Percentiles rank a stretch among this genome's conserved stretches.
Evolutionary conservation across 2,113 vertebrate species (phyloP).

Genomic region (Mustelus asterias): DNA sequence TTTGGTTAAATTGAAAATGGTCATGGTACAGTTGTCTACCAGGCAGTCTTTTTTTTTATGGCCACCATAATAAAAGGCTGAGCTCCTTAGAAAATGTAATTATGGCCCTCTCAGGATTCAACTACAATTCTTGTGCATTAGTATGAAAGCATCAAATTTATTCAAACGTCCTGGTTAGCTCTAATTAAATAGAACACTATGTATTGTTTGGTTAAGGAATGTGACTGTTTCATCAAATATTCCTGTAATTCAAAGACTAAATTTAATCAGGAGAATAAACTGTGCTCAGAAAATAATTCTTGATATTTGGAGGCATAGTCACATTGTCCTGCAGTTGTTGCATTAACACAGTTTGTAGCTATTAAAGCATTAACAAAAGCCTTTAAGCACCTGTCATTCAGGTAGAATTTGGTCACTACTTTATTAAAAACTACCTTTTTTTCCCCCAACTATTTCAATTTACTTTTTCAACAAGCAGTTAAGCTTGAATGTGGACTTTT

Average conservation of each 20-base stretch:
- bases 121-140: not conserved
- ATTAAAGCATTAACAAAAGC: not conserved
- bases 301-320: slow-evolving; percentile 5
- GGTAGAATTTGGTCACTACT: not conserved
- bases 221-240: slow-evolving; percentile 26
- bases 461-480: not conserved
- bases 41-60: not conserved
- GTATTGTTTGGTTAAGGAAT: not conserved
- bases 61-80: not conserved
- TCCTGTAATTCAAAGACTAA: not conserved
- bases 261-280: not conserved
- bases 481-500: not conserved
- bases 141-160: not conserved
- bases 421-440: not conserved
- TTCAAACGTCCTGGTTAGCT: not conserved
- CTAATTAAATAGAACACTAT: slow-evolving; percentile 24
- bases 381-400: not conserved
- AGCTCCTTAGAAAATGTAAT: not conserved
- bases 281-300: not conserved
- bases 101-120: not conserved
- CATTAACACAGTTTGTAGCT: not conserved
- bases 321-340: not conserved
- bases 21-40: not conserved
- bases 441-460: not conserved
- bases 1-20: not conserved